Conservation (phyloP, 2,888 invertebrate species). For the Leptopterna dolabrata region DNA sequence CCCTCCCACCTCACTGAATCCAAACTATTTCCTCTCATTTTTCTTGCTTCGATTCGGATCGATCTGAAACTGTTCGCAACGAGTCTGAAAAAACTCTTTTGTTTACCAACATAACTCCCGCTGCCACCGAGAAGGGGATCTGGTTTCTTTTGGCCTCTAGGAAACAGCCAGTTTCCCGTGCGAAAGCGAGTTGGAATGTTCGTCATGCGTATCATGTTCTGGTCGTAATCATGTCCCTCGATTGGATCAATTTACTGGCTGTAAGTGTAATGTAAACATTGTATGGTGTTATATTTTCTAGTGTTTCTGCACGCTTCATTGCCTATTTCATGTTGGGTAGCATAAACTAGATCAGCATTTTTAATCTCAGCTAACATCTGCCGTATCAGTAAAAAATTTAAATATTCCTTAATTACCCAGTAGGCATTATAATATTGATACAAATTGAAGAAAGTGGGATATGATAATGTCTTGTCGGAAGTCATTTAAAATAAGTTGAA, state of each 20-base stretch:
- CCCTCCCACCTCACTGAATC: background rate
- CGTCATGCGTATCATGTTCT: background rate
- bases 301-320: no score
- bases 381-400: no score
- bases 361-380: no score
- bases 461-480: no score
- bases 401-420: no score
- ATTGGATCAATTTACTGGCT: conserved; percentile 31
- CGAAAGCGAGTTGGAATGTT: conserved; percentile 3
- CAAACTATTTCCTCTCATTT: background rate
- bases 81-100: conserved; percentile 2
- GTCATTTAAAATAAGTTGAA: no score
- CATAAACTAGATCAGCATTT: no score
- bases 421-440: no score
- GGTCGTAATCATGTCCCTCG: background rate
- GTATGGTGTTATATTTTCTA: no score
- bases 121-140: conserved; percentile 3
- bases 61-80: background rate
- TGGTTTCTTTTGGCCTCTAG: conserved; percentile 5
- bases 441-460: no score
- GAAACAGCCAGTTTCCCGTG: conserved; percentile 13
- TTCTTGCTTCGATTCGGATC: background rate
- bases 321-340: background rate
- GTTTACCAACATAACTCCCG: conserved; percentile 32
- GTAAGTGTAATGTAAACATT: background rate